These are phyloP conservation scores for Cordilura impudica DNA, from an alignment of 2,888 invertebrate species.

Conservation along the genomic window DNA sequence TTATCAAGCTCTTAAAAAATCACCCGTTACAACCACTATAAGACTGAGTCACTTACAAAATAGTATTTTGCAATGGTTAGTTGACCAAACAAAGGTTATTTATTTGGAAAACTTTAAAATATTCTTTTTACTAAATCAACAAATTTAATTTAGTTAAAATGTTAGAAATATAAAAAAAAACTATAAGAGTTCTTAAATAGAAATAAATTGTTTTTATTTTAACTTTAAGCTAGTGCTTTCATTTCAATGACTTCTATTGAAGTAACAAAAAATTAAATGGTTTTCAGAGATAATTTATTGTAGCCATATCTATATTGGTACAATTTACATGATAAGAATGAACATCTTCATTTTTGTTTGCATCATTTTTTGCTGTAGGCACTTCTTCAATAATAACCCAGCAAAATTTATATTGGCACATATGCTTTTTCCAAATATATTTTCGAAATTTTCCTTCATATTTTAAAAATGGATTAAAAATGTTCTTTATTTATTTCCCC, in stretches of 20 bases:
- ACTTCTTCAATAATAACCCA: constrained; percentile 2
- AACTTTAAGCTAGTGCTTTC: neutral
- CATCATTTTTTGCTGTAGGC: neutral
- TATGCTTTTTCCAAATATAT: too few relatives aligned
- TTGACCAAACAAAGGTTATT: too few relatives aligned
- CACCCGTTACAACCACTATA: too few relatives aligned
- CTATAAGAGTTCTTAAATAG: neutral
- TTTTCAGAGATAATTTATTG: constrained; percentile 19
- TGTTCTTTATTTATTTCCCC: too few relatives aligned
- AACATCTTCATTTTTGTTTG: neutral
- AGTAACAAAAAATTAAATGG: neutral
- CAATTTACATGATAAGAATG: constrained; percentile 28
- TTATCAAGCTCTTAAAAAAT: too few relatives aligned
- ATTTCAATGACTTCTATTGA: neutral
- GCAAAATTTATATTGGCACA: neutral
- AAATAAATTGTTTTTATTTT: neutral
- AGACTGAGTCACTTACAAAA: too few relatives aligned
- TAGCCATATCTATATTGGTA: constrained; percentile 9
- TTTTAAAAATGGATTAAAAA: too few relatives aligned
- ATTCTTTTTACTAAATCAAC: constrained; percentile 4
- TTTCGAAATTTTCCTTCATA: too few relatives aligned
- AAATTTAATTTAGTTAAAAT: constrained; percentile 45
- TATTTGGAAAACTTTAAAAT: too few relatives aligned
- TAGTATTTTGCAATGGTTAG: too few relatives aligned
- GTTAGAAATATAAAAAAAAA: constrained; percentile 1